Evolutionary conservation across 2,113 vertebrate species (phyloP).

Genomic region (Cervus canadensis): DNA sequence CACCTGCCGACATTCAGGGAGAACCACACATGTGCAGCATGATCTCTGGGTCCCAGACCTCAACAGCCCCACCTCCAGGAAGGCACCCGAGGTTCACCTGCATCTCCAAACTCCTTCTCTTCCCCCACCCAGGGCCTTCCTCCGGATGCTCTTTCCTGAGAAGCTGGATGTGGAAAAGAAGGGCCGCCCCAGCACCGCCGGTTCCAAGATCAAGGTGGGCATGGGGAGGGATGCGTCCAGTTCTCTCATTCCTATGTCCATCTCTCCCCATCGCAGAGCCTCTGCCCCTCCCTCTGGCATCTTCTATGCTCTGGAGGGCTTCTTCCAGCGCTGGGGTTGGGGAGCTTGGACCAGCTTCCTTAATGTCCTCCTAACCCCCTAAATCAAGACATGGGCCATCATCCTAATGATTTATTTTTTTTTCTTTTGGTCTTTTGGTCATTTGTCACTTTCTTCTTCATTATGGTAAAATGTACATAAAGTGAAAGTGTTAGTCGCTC

Average conservation of each 20-base stretch:
- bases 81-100: not conserved
- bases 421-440: not conserved
- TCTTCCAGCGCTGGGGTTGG: not conserved
- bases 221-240: accelerated
- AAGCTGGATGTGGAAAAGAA: constrained; percentile 95
- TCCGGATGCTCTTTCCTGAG: constrained; percentile 93
- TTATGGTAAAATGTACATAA: not conserved
- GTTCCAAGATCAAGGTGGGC: constrained; percentile 96
- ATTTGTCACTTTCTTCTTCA: not conserved
- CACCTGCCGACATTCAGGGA: not conserved
- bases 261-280: not conserved
- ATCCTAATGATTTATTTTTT: not conserved
- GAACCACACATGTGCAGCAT: accelerated
- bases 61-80: not conserved
- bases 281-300: not conserved
- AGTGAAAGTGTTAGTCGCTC: not conserved
- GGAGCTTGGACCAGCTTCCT: not conserved
- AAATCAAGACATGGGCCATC: not conserved
- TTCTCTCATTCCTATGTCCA: accelerated
- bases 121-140: constrained; percentile 83
- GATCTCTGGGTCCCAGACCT: not conserved
- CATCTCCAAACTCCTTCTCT: not conserved
- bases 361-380: not conserved
- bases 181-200: constrained; percentile 89
- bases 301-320: not conserved